Base-by-base conservation (phyloP, 2,888 invertebrate genomes). In the Perithous albicinctus region DNA sequence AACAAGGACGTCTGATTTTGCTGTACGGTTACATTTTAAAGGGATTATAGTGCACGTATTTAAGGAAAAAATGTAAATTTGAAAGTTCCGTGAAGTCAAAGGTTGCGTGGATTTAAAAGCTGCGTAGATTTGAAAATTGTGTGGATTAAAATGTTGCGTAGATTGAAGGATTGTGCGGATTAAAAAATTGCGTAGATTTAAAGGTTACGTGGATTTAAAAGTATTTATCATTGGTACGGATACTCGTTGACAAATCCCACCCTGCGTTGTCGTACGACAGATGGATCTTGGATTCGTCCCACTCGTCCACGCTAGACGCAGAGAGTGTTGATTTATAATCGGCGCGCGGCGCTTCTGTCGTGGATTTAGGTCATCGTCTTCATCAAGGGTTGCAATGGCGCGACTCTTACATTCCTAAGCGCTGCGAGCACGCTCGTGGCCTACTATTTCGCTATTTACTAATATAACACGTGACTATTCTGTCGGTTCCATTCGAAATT, bases 301-400 rank as follows among this genome's bases (percentile, higher is more conserved):
- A 12, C 59, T 46, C 41, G 10, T 38, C 15, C 41, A 26, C 32
- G 48, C 51, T 29, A 48, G 43, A 78, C 70, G 46, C 56, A 56
- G 64, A 78, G 70, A n/a, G n/a, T 54, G 10, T 15, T 8, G 56
- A 70, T 78, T 78, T 63, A 64, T 56, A 64, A 70, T 78, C 26
- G 43, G 29, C 38, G 29, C 63, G 73, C 26, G 38, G 29, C 12
- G 61, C 63, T 20, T 59, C 5, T n/a, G 18, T 20, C 12, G 10
- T 35, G 56, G 23, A 78, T 78, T 73, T 72, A 56, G 78, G 78
- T 78, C 78, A 72, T 72, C 48, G 64, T 75, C 75, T 56, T 66
- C 32, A 32, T 35, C 38, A 51, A 54, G 70, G 48, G 64, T 29
- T 48, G 56, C 56, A 69, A 48, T 48, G 29, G 66, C 66, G 26